A percentile compares a stretch with the other conserved stretches of the same genome.
phyloP scores from a whole-genome alignment of 2,113 vertebrate genomes.

The Brienomyrus brachyistius region DNA sequence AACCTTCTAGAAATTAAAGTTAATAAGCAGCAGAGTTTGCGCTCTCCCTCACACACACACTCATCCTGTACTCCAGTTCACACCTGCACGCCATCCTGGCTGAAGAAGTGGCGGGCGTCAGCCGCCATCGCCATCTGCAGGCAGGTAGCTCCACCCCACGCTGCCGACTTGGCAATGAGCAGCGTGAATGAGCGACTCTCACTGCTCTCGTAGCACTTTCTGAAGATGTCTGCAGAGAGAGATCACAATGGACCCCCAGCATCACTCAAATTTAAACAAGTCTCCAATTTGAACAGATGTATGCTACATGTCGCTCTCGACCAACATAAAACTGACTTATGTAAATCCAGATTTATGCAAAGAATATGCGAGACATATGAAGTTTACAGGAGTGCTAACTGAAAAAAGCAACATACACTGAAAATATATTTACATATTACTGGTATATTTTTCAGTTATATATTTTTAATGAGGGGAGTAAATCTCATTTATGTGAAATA shows the following conservation, averaged over 20 bases:
- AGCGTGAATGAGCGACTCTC: constrained; percentile 68
- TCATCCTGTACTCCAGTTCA: neutral
- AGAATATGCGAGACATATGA: neutral
- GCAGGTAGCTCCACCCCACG: constrained; percentile 76
- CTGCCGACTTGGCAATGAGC: constrained; percentile 62
- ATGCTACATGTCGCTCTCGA: neutral
- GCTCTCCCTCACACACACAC: neutral
- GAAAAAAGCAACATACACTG: neutral
- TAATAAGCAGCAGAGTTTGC: neutral
- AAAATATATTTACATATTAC: neutral
- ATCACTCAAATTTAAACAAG: neutral
- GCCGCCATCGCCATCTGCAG: constrained; percentile 74
- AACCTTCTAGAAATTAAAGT: neutral
- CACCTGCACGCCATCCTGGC: constrained; percentile 81
- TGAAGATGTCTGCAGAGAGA: constrained; percentile 62
- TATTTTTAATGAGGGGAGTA: neutral
- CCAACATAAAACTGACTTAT: neutral
- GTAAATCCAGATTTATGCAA: neutral
- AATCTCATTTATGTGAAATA: neutral
- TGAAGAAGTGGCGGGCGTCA: constrained; percentile 75
- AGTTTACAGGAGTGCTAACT: neutral
- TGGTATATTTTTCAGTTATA: neutral
- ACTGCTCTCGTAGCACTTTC: constrained; percentile 69
- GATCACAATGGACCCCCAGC: neutral
- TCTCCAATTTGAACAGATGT: neutral